phyloP scores from a whole-genome alignment of 2,113 vertebrate species.

The Phaethornis superciliosus region DNA sequence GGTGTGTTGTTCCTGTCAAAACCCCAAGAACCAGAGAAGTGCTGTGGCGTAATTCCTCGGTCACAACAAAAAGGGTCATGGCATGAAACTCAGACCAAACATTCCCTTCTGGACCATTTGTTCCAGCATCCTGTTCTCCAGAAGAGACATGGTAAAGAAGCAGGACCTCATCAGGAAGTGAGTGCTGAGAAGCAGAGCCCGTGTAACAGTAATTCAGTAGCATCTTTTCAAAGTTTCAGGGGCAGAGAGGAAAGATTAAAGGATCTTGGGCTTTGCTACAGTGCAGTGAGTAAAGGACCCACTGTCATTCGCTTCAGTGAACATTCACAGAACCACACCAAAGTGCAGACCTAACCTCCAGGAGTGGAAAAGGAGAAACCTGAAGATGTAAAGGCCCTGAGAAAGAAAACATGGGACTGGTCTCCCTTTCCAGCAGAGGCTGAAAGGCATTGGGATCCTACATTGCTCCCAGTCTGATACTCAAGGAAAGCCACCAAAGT shows the following conservation, averaged over 20 bases:
- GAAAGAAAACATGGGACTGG: neutral
- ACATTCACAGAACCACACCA: neutral
- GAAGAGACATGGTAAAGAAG: neutral
- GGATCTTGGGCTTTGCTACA: neutral
- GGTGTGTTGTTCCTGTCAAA: neutral
- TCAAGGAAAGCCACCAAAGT: neutral
- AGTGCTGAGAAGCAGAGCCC: neutral
- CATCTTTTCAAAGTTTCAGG: neutral
- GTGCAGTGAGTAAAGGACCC: neutral
- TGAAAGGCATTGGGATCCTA: neutral
- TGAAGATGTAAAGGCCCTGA: neutral
- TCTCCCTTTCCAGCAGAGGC: neutral
- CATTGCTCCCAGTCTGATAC: neutral
- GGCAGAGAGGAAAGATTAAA: neutral
- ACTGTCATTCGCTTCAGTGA: neutral
- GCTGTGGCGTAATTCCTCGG: neutral
- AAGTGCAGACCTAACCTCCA: neutral
- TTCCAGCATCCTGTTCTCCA: no score
- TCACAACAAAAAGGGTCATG: neutral
- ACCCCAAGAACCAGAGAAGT: neutral
- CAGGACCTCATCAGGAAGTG: neutral
- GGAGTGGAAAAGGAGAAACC: neutral
- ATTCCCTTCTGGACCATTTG: neutral
- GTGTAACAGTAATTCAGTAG: neutral
- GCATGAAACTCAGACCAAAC: neutral